Percentiles rank a stretch among this genome's conserved stretches.
Evolutionary conservation across 1,140 invertebrate genomes (phyloP).

Genomic region (Plodia interpunctella): DNA sequence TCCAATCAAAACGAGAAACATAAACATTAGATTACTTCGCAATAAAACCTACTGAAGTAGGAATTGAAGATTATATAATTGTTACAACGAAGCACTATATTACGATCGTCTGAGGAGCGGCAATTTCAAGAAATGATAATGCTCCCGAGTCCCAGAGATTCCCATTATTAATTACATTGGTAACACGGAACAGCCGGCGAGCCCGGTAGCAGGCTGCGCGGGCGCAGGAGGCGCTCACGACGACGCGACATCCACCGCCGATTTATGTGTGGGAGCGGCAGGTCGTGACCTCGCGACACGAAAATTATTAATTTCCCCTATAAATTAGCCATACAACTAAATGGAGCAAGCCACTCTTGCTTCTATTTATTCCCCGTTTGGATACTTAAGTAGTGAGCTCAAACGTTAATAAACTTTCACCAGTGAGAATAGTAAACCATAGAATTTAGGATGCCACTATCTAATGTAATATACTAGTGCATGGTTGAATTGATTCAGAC

Average conservation of each 20-base stretch:
- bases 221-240: slow-evolving; percentile 32
- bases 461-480: not conserved
- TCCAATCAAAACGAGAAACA: not conserved
- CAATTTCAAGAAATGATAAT: slow-evolving; percentile 11
- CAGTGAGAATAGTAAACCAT: not conserved
- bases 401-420: slow-evolving; percentile 4
- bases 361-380: not conserved
- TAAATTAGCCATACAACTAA: slow-evolving; percentile 18
- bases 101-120: not conserved
- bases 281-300: slow-evolving; percentile 36
- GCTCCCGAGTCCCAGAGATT: slow-evolving; percentile 13
- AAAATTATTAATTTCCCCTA: slow-evolving; percentile 40
- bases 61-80: not conserved
- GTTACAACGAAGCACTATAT: not conserved
- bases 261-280: slow-evolving; percentile 46
- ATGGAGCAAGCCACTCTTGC: slow-evolving; percentile 11
- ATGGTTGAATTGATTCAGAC: slow-evolving; percentile 21
- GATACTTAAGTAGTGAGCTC: not conserved
- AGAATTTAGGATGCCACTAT: not conserved
- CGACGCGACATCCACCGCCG: slow-evolving; percentile 39
- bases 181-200: slow-evolving; percentile 23
- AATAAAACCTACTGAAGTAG: not conserved
- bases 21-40: not conserved
- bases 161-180: slow-evolving; percentile 38
- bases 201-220: slow-evolving; percentile 29